These are phyloP conservation scores for Acrocyrtus sp. DNA, from an alignment of 2,888 invertebrate species.

Conservation along the genomic window DNA sequence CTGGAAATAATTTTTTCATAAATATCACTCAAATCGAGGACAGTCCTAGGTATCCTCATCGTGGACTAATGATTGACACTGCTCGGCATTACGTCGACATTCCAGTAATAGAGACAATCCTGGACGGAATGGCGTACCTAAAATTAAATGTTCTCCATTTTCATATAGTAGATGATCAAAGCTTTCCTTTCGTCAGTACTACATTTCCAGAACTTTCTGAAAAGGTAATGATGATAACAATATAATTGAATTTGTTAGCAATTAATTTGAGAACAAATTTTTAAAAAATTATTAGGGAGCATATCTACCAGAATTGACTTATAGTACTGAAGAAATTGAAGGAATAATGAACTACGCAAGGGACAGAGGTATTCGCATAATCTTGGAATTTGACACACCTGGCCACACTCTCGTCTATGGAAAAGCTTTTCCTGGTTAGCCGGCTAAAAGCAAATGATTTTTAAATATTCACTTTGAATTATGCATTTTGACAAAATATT, in stretches of 20 bases:
- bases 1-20: conserved; percentile 71
- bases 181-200: conserved; percentile 87
- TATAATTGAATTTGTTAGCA: background rate
- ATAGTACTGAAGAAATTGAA: conserved; percentile 74
- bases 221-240: conserved; percentile 37
- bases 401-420: conserved; percentile 67
- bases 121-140: conserved; percentile 90
- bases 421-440: conserved; percentile 58
- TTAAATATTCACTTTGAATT: background rate
- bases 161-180: conserved; percentile 94
- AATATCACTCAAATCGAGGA: conserved; percentile 78
- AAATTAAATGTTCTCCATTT: conserved; percentile 95
- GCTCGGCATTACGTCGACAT: conserved; percentile 84
- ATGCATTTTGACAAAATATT: background rate
- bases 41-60: conserved; percentile 80
- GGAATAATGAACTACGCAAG: conserved; percentile 81
- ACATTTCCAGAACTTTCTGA: conserved; percentile 76
- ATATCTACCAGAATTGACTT: conserved; percentile 65
- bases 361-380: conserved; percentile 83
- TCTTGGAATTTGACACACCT: conserved; percentile 92
- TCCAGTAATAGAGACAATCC: conserved; percentile 72
- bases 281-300: conserved; percentile 46
- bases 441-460: no score
- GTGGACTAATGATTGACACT: conserved; percentile 88
- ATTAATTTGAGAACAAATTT: background rate